Conservation (phyloP, 1,140 invertebrate genomes). For the Dufourea novaeangliae region DNA sequence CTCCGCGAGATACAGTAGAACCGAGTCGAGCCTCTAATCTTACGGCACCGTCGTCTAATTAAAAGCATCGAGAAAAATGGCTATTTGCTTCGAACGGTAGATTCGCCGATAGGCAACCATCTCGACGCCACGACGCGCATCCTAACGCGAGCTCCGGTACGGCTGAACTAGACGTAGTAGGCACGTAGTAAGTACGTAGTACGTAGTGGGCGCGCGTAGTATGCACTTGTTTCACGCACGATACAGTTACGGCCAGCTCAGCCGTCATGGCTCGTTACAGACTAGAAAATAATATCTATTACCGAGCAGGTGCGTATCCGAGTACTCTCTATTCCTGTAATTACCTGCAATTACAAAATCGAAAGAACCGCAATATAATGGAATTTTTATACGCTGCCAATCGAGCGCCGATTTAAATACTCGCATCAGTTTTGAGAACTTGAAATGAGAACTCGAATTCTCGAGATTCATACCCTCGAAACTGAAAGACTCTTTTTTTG, state of each 20-base stretch:
- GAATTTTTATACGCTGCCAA: too few relatives aligned
- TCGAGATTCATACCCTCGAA: too few relatives aligned
- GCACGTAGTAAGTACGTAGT: too few relatives aligned
- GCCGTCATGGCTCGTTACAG: not conserved
- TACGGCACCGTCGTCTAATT: conserved; percentile 56
- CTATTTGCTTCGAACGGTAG: conserved; percentile 35
- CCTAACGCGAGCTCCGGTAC: conserved; percentile 16
- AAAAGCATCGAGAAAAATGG: conserved; percentile 34
- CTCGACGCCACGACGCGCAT: not conserved
- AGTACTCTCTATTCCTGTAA: not conserved
- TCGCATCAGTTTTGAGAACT: too few relatives aligned
- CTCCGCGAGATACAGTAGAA: conserved; percentile 13
- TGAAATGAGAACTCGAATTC: too few relatives aligned
- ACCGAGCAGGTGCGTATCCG: not conserved
- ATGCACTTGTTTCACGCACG: conserved; percentile 29
- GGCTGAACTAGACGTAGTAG: not conserved
- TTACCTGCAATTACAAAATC: not conserved
- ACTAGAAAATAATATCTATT: conserved; percentile 8
- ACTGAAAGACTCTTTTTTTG: too few relatives aligned
- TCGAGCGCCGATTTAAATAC: too few relatives aligned
- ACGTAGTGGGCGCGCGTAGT: conserved; percentile 6
- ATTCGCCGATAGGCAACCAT: conserved; percentile 23
- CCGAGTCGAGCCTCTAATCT: conserved; percentile 47
- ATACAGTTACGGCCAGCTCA: conserved; percentile 29
- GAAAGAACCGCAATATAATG: too few relatives aligned